phyloP scores from a whole-genome alignment of 2,888 invertebrate species.

The Netelia inedita region DNA sequence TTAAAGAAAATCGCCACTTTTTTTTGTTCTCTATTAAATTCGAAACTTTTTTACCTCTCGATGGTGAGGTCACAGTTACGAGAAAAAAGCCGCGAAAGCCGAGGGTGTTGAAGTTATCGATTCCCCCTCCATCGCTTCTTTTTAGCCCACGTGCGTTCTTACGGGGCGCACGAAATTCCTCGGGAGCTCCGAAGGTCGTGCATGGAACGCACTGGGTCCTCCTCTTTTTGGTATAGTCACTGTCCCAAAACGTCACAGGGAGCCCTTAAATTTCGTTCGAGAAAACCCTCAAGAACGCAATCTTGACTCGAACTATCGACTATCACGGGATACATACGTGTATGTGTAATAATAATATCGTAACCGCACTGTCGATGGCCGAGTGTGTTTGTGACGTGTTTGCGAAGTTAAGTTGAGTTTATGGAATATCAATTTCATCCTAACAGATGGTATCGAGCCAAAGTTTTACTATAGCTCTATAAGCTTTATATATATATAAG shows the following conservation, averaged over 20 bases:
- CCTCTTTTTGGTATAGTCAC: neutral
- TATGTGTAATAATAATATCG: neutral
- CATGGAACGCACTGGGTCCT: slow-evolving; percentile 38
- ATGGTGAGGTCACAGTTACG: neutral
- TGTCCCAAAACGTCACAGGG: neutral
- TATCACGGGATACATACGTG: slow-evolving; percentile 11
- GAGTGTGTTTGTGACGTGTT: neutral
- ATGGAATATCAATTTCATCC: slow-evolving; percentile 57
- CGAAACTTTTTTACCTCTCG: slow-evolving; percentile 30
- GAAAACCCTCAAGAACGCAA: slow-evolving; percentile 46
- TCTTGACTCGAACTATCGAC: slow-evolving; percentile 50
- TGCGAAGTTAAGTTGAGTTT: slow-evolving; percentile 33
- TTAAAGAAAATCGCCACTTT: slow-evolving; percentile 35
- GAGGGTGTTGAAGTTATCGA: slow-evolving; percentile 50
- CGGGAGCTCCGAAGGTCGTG: slow-evolving; percentile 22
- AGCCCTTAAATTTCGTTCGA: slow-evolving; percentile 56
- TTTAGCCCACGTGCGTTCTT: neutral
- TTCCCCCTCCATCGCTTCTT: slow-evolving; percentile 7
- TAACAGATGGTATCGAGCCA: slow-evolving; percentile 33
- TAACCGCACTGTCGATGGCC: neutral
- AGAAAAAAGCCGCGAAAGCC: slow-evolving; percentile 31
- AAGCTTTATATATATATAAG: neutral
- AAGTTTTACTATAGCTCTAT: slow-evolving; percentile 18
- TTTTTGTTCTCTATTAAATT: slow-evolving; percentile 39
- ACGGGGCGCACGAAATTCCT: slow-evolving; percentile 40